Conservation (phyloP, 2,113 vertebrate genomes). For the Cettia cetti region DNA sequence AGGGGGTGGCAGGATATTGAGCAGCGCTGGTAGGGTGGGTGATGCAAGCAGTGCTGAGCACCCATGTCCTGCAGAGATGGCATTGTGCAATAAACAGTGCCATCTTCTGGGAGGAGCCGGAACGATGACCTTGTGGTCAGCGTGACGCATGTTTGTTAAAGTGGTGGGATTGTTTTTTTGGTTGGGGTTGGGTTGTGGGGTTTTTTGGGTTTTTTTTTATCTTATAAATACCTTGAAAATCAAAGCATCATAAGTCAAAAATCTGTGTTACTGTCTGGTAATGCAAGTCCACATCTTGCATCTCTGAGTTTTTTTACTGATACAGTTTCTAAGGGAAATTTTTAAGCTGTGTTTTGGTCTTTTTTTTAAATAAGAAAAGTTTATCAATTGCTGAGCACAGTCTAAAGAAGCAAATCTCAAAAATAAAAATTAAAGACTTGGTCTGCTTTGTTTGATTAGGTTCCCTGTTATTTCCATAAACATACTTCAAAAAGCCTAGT, state of each 20-base stretch:
- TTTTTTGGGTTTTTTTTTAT: too few species aligned
- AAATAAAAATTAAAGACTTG: not conserved
- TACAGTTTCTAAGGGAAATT: not conserved
- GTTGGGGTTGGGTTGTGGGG: not conserved
- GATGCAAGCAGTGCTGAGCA: not conserved
- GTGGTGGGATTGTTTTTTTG: accelerated
- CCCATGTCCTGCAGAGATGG: not conserved
- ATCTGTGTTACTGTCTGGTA: not conserved
- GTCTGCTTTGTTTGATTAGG: not conserved
- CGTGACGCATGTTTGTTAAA: accelerated
- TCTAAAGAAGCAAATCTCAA: not conserved
- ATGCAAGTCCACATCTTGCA: not conserved
- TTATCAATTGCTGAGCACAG: not conserved
- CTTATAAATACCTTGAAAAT: not conserved
- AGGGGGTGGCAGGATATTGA: not conserved
- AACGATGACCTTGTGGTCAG: not conserved
- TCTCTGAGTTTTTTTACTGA: not conserved
- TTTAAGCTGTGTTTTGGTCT: not conserved
- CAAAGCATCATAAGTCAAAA: not conserved
- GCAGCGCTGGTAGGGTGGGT: not conserved
- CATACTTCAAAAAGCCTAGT: not conserved
- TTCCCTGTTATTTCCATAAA: not conserved
- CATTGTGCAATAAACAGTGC: constrained; percentile 56
- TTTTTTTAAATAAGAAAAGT: not conserved
- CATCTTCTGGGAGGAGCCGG: constrained; percentile 55